Base-by-base conservation (phyloP, 2,113 vertebrate species). In the Toxotes chatareus region DNA sequence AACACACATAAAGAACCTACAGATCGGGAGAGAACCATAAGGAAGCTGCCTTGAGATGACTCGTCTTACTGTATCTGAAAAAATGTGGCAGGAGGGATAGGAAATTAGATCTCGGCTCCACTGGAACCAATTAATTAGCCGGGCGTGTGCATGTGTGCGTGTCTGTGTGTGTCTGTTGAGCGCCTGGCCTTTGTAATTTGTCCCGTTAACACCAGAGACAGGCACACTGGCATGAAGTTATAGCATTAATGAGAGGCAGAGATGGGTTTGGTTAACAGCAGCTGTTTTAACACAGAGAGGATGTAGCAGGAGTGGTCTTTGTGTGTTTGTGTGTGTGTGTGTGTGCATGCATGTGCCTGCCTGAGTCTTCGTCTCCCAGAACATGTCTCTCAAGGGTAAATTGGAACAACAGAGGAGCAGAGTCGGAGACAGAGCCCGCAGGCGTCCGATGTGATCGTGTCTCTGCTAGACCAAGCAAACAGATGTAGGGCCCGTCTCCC, bases 111-210 rank as follows among this genome's bases (percentile, higher is more conserved):
- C 88, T 88, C 16, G 59, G 92, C 89, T 93, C 91, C 91, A 87
- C 64, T 93, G 93, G 91, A 94, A 93, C 93, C 93, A 94, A 95
- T 95, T 95, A 95, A 95, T 95, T 92, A 94, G 73, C 66, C n/a
- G 7, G 23, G 68, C 27, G 55, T 78, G 83, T 71, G 80, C n/a
- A n/a, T 55, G 36, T 64, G 78, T 75, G 75, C 38, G 55, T 72
- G 51, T 82, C 36, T 80, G 31, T 63, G 46, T 42, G 46, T 83
- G 82, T 89, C 65, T 85, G 76, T 84, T 80, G 69, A 69, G 64
- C 79, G 44, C 74, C 77, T 66, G 69, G 83, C 34, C 89, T 90
- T 86, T 87, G 79, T 87, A 86, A 89, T 86, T 79, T 90, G 86
- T 88, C 82, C 89, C 55, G 64, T 91, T 92, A 92, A 92, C 79